These are phyloP conservation scores for Psix sp. DNA, from an alignment of 1,140 invertebrate species.

Conservation along the genomic window DNA sequence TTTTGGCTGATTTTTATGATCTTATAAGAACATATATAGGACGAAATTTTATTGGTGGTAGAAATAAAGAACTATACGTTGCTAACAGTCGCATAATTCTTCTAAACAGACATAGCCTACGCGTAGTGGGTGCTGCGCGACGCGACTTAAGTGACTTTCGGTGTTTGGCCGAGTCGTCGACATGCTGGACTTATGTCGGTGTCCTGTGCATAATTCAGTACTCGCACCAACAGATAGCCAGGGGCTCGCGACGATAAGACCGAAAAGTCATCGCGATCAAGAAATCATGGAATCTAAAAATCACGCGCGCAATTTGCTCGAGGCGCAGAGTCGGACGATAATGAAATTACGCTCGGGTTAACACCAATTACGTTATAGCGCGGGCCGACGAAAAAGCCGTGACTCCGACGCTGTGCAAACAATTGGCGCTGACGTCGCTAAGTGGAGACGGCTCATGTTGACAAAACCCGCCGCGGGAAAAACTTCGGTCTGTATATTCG, in stretches of 20 bases:
- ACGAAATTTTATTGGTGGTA: conserved; percentile 47
- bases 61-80: conserved; percentile 53
- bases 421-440: conserved; percentile 18
- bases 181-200: conserved; percentile 57
- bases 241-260: too few relatives aligned
- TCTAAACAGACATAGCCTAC: conserved; percentile 60
- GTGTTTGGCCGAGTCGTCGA: conserved; percentile 68
- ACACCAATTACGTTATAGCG: conserved; percentile 19
- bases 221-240: conserved; percentile 65
- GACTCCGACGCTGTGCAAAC: conserved; percentile 21
- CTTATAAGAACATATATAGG: conserved; percentile 17
- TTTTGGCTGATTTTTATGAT: too few relatives aligned
- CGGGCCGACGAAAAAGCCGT: conserved; percentile 4
- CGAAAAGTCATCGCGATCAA: too few relatives aligned
- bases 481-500: conserved; percentile 30
- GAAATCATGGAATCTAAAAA: too few relatives aligned
- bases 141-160: conserved; percentile 75
- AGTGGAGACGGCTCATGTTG: conserved; percentile 24
- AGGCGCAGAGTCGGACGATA: too few relatives aligned
- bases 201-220: conserved; percentile 67
- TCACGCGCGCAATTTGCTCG: conserved; percentile 65
- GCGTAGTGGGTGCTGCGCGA: conserved; percentile 56
- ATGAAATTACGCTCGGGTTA: conserved; percentile 40
- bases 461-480: conserved; percentile 19
- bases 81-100: conserved; percentile 60